Conservation (phyloP, 23 tunicate genomes). For the Halocynthia roretzi region DNA sequence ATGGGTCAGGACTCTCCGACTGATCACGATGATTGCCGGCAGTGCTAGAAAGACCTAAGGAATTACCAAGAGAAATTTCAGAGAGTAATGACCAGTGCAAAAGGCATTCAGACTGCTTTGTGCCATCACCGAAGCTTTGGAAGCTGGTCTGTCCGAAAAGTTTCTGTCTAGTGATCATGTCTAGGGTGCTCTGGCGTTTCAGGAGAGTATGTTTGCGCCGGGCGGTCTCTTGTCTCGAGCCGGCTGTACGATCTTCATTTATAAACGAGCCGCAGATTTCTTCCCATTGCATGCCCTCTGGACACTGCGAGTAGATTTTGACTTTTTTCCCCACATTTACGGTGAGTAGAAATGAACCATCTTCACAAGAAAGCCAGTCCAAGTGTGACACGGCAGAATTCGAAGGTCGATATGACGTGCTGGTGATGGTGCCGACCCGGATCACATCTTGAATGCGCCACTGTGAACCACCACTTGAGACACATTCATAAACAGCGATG, state of each 20-base stretch:
- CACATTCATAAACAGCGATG: slow-evolving; percentile 71
- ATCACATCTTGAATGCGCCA: slow-evolving; percentile 71
- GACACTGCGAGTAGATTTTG: slow-evolving; percentile 56
- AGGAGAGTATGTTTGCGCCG: slow-evolving; percentile 7
- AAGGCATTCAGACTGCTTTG: background rate
- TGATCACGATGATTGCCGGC: background rate
- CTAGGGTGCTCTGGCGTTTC: slow-evolving; percentile 53
- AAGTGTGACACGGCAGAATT: slow-evolving; percentile 27
- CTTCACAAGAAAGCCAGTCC: slow-evolving; percentile 78
- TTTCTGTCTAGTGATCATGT: slow-evolving; percentile 66
- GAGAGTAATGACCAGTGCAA: slow-evolving; percentile 23
- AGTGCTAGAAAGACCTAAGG: slow-evolving; percentile 5
- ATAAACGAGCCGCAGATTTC: background rate
- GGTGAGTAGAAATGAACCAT: slow-evolving; percentile 76
- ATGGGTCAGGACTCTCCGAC: background rate
- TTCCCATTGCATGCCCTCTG: slow-evolving; percentile 35
- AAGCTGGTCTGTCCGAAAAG: slow-evolving; percentile 22
- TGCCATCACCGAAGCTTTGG: background rate
- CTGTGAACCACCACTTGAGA: slow-evolving; percentile 71
- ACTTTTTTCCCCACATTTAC: slow-evolving; percentile 40
- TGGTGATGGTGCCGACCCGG: background rate
- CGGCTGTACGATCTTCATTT: background rate
- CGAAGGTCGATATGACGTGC: background rate
- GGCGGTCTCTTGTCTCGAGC: slow-evolving; percentile 8
- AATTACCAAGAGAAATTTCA: slow-evolving; percentile 22